A percentile compares a stretch with the other conserved stretches of the same genome.
These are phyloP conservation scores for Leptinotarsa rubiginosa DNA, from an alignment of 2,888 invertebrate species.

Conservation along the genomic window DNA sequence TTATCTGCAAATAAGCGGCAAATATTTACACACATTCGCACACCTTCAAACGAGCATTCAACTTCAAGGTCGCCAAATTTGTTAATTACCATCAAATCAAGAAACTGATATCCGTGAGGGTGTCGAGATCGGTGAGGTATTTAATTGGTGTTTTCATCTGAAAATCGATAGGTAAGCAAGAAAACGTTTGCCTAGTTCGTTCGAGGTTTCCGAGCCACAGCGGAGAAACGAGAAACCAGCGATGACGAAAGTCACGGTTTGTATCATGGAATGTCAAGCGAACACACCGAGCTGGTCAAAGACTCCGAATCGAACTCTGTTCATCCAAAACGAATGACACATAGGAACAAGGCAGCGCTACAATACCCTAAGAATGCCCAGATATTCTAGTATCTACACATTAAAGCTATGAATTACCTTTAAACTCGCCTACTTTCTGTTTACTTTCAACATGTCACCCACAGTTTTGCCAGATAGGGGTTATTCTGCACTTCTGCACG, in stretches of 20 bases:
- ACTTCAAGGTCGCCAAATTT: conserved; percentile 31
- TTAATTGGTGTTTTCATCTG: conserved; percentile 36
- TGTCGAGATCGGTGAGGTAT: conserved; percentile 31
- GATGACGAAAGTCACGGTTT: conserved; percentile 50
- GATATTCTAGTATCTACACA: conserved; percentile 24
- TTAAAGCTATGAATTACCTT: conserved; percentile 47
- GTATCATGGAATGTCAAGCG: conserved; percentile 48
- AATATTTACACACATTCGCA: conserved; percentile 21
- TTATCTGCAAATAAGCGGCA: conserved; percentile 13
- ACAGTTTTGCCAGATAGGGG: conserved; percentile 47
- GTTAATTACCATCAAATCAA: conserved; percentile 10
- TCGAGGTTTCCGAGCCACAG: conserved; percentile 31
- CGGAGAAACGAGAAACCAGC: conserved; percentile 40
- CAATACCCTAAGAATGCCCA: conserved; percentile 9
- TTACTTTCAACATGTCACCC: conserved; percentile 45
- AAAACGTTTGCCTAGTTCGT: conserved; percentile 38
- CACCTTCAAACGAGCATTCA: conserved; percentile 25
- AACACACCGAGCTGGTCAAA: conserved; percentile 36
- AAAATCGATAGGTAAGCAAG: conserved; percentile 44
- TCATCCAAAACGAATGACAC: conserved; percentile 36
- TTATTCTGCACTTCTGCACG: conserved; percentile 46
- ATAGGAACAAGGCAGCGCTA: conserved; percentile 26
- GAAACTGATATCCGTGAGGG: conserved; percentile 23
- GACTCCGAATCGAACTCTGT: conserved; percentile 33
- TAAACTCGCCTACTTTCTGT: conserved; percentile 48